A percentile compares a stretch with the other conserved stretches of the same genome.
Conservation (phyloP, 2,113 vertebrate genomes). For the Serilophus lunatus region DNA sequence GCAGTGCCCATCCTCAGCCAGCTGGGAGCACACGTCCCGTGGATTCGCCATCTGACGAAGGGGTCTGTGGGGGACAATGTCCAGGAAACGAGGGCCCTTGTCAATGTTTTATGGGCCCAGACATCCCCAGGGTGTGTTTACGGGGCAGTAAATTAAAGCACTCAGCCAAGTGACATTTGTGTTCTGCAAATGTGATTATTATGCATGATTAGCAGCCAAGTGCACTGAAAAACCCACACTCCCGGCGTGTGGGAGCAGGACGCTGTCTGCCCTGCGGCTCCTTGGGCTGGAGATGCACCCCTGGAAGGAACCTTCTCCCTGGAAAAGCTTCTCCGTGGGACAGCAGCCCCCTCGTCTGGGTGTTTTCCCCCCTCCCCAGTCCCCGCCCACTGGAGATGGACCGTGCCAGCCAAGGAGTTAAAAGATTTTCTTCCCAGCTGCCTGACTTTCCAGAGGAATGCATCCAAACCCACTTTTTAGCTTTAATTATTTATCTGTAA, state of each 20-base stretch:
- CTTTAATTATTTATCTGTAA: constrained; percentile 75
- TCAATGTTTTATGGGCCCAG: constrained; percentile 61
- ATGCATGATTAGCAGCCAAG: constrained; percentile 73
- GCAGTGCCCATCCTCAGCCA: neutral
- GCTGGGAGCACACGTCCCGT: accelerated
- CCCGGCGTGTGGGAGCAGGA: neutral
- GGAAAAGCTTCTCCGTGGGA: neutral
- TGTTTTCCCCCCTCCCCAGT: accelerated
- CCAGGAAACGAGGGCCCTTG: neutral
- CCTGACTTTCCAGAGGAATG: constrained; percentile 52
- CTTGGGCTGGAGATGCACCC: accelerated
- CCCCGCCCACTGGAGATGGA: accelerated
- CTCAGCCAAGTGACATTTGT: constrained; percentile 70
- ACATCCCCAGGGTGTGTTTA: constrained; percentile 61
- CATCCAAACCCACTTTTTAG: constrained; percentile 62
- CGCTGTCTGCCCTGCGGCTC: neutral
- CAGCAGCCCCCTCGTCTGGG: neutral
- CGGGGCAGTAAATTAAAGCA: constrained; percentile 67
- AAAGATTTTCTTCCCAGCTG: constrained; percentile 21
- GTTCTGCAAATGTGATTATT: constrained; percentile 69
- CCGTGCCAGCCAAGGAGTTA: neutral
- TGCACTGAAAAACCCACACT: constrained; percentile 55
- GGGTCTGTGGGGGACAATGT: neutral
- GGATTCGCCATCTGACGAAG: neutral
- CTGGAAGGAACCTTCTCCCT: neutral